Conservation (phyloP, 2,797 vertebrate genomes). For the Tragelaphus oryx region DNA sequence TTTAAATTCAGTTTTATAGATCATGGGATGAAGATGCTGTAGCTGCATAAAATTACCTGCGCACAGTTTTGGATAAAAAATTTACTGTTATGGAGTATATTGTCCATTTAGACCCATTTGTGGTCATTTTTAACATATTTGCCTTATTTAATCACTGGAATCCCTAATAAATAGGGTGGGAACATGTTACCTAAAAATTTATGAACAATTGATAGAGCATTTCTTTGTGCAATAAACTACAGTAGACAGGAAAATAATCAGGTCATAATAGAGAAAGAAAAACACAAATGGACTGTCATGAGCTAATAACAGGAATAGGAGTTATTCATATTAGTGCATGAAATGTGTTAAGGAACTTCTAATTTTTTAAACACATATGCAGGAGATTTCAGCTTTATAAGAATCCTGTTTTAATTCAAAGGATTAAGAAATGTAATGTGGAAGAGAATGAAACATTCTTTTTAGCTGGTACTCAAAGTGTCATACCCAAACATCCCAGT, state of each 20-base stretch:
- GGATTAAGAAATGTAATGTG: neutral
- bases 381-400: neutral
- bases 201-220: neutral
- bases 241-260: neutral
- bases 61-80: neutral
- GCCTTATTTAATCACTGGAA: neutral
- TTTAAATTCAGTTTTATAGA: neutral
- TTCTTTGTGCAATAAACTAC: neutral
- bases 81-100: neutral
- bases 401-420: neutral
- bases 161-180: neutral
- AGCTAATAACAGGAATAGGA: neutral
- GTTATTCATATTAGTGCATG: neutral
- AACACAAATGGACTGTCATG: neutral
- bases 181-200: neutral
- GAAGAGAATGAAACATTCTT: neutral
- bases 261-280: neutral
- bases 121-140: neutral
- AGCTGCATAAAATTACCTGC: neutral
- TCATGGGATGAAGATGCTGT: neutral
- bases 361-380: neutral
- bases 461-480: neutral
- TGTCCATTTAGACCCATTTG: neutral
- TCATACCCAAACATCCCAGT: neutral
- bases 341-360: neutral